Conservation (phyloP, 2,797 vertebrate genomes). For the Gallinago stenura region DNA sequence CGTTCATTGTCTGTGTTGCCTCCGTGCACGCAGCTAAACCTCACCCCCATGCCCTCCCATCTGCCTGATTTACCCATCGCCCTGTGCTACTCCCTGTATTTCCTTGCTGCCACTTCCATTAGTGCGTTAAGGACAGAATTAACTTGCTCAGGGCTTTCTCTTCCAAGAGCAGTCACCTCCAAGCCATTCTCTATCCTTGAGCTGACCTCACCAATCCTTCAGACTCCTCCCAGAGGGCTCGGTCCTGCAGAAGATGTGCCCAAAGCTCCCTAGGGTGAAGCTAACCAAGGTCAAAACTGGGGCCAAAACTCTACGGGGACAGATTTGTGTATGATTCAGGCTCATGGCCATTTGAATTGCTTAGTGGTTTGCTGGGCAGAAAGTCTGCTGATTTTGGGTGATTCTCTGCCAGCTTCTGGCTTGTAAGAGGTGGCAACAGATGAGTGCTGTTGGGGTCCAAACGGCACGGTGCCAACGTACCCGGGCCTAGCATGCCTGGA, state of each 20-base stretch:
- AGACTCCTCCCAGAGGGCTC: background rate
- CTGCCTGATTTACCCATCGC: background rate
- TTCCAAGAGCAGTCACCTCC: background rate
- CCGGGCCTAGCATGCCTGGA: background rate
- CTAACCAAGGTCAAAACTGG: background rate
- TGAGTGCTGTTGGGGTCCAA: background rate
- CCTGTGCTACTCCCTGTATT: accelerated
- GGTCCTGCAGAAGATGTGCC: background rate
- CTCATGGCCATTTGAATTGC: accelerated
- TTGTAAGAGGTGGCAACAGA: background rate
- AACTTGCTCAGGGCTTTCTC: background rate
- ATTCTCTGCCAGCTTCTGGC: background rate
- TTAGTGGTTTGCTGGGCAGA: accelerated
- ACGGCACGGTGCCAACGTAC: accelerated
- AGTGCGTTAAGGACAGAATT: background rate
- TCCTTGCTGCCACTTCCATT: background rate
- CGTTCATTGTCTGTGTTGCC: background rate
- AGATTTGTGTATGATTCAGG: accelerated
- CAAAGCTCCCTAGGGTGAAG: background rate
- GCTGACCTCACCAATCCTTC: background rate
- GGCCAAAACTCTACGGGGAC: background rate
- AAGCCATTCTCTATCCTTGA: background rate
- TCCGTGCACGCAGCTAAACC: background rate
- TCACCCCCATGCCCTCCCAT: background rate
- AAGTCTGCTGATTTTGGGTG: accelerated